Base-by-base conservation (phyloP, 2,888 invertebrate species). In the Conistra vaccinii region DNA sequence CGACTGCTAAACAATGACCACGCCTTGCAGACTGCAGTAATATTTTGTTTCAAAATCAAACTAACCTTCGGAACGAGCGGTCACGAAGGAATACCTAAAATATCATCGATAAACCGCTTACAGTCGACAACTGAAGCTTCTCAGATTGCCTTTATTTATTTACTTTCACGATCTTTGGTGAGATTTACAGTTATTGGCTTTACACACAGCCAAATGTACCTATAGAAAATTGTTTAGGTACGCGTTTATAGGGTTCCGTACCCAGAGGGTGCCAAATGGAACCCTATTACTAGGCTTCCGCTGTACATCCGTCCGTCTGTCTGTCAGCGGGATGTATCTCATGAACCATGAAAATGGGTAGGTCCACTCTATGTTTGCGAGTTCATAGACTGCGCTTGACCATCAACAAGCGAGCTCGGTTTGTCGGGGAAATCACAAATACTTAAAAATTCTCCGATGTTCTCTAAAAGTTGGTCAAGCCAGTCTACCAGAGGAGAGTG, bases 31-130 rank as follows among this genome's bases (percentile, higher is more conserved):
- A 84, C 83, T 85, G 82, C 82, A 79, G 72, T 72, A 82, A 86
- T 91, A 91, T 90, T 89, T 88, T 32, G 87, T 90, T 90, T 86
- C 90, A 83, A 88, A 87, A 89, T 86, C 86, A 79, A 84, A 79
- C 71, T 80, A 88, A 83, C 88, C 87, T 89, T 91, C 85, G 83
- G 81, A 86, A 80, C 71, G 83, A 83, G 78, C 77, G 81, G 83
- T 84, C 91, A 88, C 89, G 88, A 88, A 87, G 80, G 81, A 82
- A 88, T 83, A 90, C 78, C 69, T 88, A 73, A 84, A 89, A 86
- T 89, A 85, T 81, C 85, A 84, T 81, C 76, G 76, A 73, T 78
- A 83, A 77, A 71, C 66, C 51, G 73, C 69, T 73, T 79, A 84
- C 85, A 82, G 79, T 84, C 80, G 74, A 74, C 63, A 42, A 77